phyloP scores from a whole-genome alignment of 2,113 vertebrate species.

The Serilophus lunatus region DNA sequence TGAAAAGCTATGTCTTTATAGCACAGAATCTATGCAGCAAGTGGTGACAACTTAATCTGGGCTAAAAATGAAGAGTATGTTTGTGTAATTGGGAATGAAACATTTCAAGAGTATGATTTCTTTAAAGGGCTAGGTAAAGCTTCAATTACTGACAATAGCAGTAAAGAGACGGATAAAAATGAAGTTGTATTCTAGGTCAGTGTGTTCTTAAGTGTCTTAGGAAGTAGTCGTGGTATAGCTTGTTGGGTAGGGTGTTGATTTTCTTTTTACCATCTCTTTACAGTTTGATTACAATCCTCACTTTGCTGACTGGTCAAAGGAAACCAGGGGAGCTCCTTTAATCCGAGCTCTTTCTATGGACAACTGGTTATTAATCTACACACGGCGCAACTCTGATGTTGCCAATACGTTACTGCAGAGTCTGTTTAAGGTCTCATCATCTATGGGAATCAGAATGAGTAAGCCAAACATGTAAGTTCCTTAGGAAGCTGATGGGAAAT shows the following conservation, averaged over 20 bases:
- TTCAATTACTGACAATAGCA: neutral
- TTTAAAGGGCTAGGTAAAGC: neutral
- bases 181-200: neutral
- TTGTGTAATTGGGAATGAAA: neutral
- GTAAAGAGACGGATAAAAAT: neutral
- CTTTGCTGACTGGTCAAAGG: slow-evolving; percentile 86
- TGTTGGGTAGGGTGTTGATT: neutral
- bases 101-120: neutral
- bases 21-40: neutral
- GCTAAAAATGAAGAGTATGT: neutral
- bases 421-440: slow-evolving; percentile 80
- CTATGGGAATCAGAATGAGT: slow-evolving; percentile 83
- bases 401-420: slow-evolving; percentile 81
- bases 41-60: neutral
- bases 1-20: neutral
- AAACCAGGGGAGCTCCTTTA: slow-evolving; percentile 80
- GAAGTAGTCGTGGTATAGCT: neutral
- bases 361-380: slow-evolving; percentile 85
- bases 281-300: slow-evolving; percentile 86
- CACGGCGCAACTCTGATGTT: slow-evolving; percentile 73
- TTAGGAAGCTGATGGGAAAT: neutral
- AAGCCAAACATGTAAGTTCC: slow-evolving; percentile 80
- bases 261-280: neutral
- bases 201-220: neutral
- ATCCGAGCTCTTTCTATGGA: slow-evolving; percentile 76